Evolutionary conservation across 30 jellyfish, hydroid and myxozoan species (phyloP), one percentile per base, ranked within the genome.

Genomic region (Hydractinia echinata): DNA sequence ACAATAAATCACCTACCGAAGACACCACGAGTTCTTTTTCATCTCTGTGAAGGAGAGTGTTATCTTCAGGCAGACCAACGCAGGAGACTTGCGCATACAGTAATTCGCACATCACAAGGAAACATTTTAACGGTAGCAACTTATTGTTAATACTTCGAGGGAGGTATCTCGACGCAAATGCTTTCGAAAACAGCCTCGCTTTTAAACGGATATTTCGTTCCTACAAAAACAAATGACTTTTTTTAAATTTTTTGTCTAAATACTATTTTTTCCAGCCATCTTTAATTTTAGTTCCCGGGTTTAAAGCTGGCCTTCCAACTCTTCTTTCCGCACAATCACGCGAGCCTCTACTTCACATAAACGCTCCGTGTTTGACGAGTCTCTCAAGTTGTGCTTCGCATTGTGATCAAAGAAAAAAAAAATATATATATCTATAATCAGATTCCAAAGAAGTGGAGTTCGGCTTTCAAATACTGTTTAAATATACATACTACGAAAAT

Each of bases 101-200:
- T 5, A 77, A 49, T 48, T 77, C 79, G 44, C 85, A 77, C 13
- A 77, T 30, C 54, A 30, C 20, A 55, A 54, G 51, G 16, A 77
- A 61, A 77, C 85, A 77, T 52, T 50, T 30, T 6, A 51, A 77
- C 5, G 85, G 85, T 5, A 77, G 9, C n/a, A 77, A 62, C 56
- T 61, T 56, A n/a, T 52, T 62, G 53, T 61, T 50, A 21, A 77
- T 52, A n/a, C 80, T 53, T 1, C 85, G 82, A 5, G 79, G 85
- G 9, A 77, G 54, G 54, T 77, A 77, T 14, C 10, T 53, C 53
- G 10, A 53, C 51, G 66, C 66, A 4, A 44, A 74, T 5, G 61
- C n/a, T 49, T 74, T 74, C 39, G 83, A 44, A 44, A 44, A 74
- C 14, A 74, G 15, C 14, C 53, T 30, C 39, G 74, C 83, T 49